phyloP scores from a whole-genome alignment of 1,140 invertebrate species.

The Sycophaga agraensis region DNA sequence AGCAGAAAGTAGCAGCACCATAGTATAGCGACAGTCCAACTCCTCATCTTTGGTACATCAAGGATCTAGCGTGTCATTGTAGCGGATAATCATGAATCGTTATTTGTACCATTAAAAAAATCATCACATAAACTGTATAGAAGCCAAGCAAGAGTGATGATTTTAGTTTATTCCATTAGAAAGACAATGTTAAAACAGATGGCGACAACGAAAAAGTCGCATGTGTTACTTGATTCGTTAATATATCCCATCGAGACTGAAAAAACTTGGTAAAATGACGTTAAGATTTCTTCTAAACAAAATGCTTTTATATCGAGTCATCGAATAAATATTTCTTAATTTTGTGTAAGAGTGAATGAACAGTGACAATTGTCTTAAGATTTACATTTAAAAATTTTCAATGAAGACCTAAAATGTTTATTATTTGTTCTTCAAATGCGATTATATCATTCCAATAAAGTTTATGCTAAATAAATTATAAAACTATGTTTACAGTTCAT shows the following conservation, averaged over 20 bases:
- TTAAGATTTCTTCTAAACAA: slow-evolving; percentile 28
- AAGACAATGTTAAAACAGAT: slow-evolving; percentile 13
- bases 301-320: slow-evolving; percentile 30
- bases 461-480: slow-evolving; percentile 30
- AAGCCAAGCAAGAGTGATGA: slow-evolving; percentile 17
- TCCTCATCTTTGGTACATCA: slow-evolving; percentile 21
- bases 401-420: slow-evolving; percentile 27
- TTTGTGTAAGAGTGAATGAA: slow-evolving; percentile 25
- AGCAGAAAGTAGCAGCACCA: slow-evolving; percentile 46
- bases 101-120: slow-evolving; percentile 28
- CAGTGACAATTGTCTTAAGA: slow-evolving; percentile 20
- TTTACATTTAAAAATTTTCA: slow-evolving; percentile 24
- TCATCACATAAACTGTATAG: slow-evolving; percentile 26
- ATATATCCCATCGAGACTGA: slow-evolving; percentile 23
- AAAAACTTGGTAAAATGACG: slow-evolving; percentile 13
- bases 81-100: slow-evolving; percentile 24
- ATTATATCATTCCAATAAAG: slow-evolving; percentile 32
- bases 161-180: slow-evolving; percentile 22
- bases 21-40: slow-evolving; percentile 42
- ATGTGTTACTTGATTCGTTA: slow-evolving; percentile 11
- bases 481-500: too few species aligned
- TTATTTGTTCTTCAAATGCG: slow-evolving; percentile 31
- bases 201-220: slow-evolving; percentile 22
- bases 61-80: slow-evolving; percentile 22
- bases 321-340: slow-evolving; percentile 25